Evolutionary conservation across 2,113 vertebrate genomes (phyloP).

Genomic region (Pteropus alecto): DNA sequence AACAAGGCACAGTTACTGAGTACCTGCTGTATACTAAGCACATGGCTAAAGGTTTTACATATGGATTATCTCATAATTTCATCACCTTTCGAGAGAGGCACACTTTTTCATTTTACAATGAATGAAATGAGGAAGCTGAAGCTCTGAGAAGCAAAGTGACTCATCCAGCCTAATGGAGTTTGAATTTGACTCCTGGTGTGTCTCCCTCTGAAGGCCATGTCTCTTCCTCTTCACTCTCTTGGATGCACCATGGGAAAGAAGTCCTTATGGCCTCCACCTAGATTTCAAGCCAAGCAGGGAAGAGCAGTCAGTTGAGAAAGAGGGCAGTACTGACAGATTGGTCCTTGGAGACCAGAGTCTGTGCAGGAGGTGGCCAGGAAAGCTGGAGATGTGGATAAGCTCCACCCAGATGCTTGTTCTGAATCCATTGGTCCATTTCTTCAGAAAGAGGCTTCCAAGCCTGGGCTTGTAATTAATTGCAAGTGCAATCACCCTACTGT

Average conservation of each 20-base stretch:
- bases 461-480: slow-evolving; percentile 33
- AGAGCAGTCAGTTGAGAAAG: slow-evolving; percentile 26
- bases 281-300: slow-evolving; percentile 26
- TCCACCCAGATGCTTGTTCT: slow-evolving; percentile 40
- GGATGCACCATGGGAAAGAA: background rate
- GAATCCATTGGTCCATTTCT: slow-evolving; percentile 23
- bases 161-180: background rate
- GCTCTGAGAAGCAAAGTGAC: background rate
- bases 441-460: slow-evolving; percentile 18
- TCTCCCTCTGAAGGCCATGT: background rate
- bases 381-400: slow-evolving; percentile 1
- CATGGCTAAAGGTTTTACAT: background rate
- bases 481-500: background rate
- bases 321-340: background rate
- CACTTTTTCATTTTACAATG: background rate
- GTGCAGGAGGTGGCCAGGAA: slow-evolving; percentile 5
- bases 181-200: background rate
- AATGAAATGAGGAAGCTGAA: background rate
- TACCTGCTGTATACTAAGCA: no score
- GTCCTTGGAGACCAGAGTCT: slow-evolving; percentile 21
- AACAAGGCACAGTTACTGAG: background rate
- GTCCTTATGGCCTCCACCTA: background rate
- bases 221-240: background rate
- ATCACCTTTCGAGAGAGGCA: background rate
- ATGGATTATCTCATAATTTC: background rate